Evolutionary conservation across 2,797 vertebrate genomes (phyloP), one percentile per base, ranked within the genome.

Genomic region (Alcedo atthis): DNA sequence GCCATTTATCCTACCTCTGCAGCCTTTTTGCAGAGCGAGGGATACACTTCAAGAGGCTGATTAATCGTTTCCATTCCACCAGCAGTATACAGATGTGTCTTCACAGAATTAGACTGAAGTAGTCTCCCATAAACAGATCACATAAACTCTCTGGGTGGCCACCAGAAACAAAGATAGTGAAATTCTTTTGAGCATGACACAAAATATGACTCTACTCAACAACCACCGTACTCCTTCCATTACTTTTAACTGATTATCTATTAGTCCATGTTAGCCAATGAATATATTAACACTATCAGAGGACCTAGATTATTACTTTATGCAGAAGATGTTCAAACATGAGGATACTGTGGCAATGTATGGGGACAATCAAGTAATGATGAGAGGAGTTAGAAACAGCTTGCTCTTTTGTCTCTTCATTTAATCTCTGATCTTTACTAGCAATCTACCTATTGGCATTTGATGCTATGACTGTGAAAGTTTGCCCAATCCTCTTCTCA

Each of bases 291-390:
- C 11, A 21, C 3, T 40, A 11, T 35, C 9, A 46, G 33, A 80
- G 6, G 21, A 82, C 12, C 5, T 58, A 35, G 21, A 19, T 1
- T 5, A 66, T 5, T 82, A 69, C 24, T 87, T 83, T 9, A 62
- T 28, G 15, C 2, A 46, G 59, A 87, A 80, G 10, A 21, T 1
- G 1, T 49, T 78, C 87, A 46, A 80, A 66, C 6, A 9, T 83
- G 73, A 68, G 32, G 14, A 16, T 46, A 33, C 4, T 45, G 3
- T 43, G 14, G 6, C 71, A 87, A 48, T 48, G 6, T 42, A 40
- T 20, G 21, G 10, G 15, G 10, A 0, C 2, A 91, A 90, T 12
- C 3, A 66, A 83, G 18, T 12, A 58, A 12, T 0, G 0, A 37
- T 15, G 26, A 53, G n/a, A 74, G 3, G 8, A 48, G 45, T 35